These are phyloP conservation scores for Willowsia nigromaculata DNA, from an alignment of 2,888 invertebrate genomes.

Conservation along the genomic window DNA sequence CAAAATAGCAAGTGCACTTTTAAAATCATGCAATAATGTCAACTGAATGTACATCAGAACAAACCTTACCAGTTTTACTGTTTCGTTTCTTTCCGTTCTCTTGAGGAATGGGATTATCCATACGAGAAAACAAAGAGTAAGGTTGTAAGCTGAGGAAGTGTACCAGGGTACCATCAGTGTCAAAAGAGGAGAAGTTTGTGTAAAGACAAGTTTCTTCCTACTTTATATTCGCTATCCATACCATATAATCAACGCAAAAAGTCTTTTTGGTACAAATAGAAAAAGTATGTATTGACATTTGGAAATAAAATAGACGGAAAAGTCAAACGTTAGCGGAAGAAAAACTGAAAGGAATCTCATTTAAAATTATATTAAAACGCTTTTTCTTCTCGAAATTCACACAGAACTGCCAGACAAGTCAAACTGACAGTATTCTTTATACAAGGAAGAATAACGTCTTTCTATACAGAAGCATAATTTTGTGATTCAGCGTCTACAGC, in stretches of 20 bases:
- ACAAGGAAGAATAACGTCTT: no score
- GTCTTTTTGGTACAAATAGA: not conserved
- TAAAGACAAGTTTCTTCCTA: not conserved
- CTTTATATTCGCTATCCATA: not conserved
- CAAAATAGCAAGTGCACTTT: no score
- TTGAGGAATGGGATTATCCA: not conserved
- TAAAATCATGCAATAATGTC: not conserved
- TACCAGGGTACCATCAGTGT: not conserved
- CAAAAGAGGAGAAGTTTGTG: not conserved
- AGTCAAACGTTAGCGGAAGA: not conserved
- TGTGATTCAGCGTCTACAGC: not conserved
- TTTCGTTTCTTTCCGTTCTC: not conserved
- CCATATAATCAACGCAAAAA: not conserved
- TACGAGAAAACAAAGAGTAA: not conserved
- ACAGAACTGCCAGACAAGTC: not conserved
- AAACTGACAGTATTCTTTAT: not conserved
- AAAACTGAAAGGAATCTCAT: conserved; percentile 42
- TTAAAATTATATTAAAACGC: conserved; percentile 50
- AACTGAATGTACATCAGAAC: no score
- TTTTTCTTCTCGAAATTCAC: not conserved
- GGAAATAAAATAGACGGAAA: conserved; percentile 8
- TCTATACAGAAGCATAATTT: not conserved
- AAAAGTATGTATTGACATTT: not conserved
- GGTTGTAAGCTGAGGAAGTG: not conserved
- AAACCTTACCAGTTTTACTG: not conserved